Evolutionary conservation across 2,888 invertebrate species (phyloP).

Genomic region (Iselma pallidipennis): DNA sequence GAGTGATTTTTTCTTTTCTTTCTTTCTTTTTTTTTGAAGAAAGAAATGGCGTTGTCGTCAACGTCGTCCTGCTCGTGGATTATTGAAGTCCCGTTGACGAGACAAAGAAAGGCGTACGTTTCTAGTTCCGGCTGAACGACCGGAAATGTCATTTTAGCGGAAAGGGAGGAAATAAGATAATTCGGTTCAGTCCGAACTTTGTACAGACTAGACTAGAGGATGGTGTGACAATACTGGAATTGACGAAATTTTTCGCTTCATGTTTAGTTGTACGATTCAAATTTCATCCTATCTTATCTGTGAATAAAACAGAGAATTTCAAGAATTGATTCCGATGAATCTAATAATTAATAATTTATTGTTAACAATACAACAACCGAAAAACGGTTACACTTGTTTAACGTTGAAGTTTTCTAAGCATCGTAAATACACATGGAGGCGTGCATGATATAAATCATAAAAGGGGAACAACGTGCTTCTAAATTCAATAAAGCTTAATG

Average conservation of each 20-base stretch:
- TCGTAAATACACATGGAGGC: constrained; percentile 15
- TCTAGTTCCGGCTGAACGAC: constrained; percentile 49
- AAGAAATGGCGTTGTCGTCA: constrained; percentile 17
- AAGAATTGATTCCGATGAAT: no score
- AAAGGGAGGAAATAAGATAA: constrained; percentile 51
- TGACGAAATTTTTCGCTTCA: constrained; percentile 16
- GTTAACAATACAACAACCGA: no score
- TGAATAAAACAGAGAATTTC: no score
- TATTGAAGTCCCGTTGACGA: constrained; percentile 36
- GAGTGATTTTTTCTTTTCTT: constrained; percentile 9
- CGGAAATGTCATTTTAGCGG: constrained; percentile 51
- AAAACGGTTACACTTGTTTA: background rate
- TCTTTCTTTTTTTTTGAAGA: constrained; percentile 1
- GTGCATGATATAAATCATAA: constrained; percentile 32
- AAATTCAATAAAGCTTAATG: constrained; percentile 35
- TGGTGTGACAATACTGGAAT: constrained; percentile 18
- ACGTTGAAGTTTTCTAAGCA: constrained; percentile 7
- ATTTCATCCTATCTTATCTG: no score
- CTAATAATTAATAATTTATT: no score
- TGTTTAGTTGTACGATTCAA: no score
- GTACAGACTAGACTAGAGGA: constrained; percentile 8
- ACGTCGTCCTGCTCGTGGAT: constrained; percentile 15
- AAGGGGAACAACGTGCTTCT: constrained; percentile 32
- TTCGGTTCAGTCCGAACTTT: constrained; percentile 44
- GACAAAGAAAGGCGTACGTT: constrained; percentile 46